phyloP scores from a whole-genome alignment of 2,113 vertebrate genomes.

The Siniperca knerii region DNA sequence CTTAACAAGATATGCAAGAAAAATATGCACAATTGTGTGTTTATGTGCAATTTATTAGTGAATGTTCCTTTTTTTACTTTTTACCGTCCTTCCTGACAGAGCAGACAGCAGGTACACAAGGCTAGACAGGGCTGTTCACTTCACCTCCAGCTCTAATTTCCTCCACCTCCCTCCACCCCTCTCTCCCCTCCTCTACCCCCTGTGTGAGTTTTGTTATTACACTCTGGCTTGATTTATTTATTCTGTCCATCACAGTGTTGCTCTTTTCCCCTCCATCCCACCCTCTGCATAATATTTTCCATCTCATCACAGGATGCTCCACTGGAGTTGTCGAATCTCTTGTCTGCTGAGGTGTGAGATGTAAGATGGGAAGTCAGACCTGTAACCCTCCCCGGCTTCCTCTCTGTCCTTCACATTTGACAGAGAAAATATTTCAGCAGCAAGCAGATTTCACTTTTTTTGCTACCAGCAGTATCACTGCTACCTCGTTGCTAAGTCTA shows the following conservation, averaged over 20 bases:
- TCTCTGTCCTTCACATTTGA: conserved; percentile 37
- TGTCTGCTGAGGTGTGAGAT: conserved; percentile 32
- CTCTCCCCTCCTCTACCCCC: conserved; percentile 13
- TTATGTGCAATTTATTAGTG: neutral
- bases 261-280: neutral
- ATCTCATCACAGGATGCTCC: conserved; percentile 39
- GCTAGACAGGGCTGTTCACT: neutral
- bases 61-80: neutral
- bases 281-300: conserved; percentile 39
- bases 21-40: neutral
- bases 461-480: neutral
- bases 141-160: conserved; percentile 27
- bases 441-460: too few species aligned
- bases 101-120: conserved; percentile 12
- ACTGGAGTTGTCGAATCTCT: conserved; percentile 34
- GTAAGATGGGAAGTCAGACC: conserved; percentile 15
- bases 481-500: neutral
- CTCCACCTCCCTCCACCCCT: neutral
- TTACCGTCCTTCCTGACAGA: neutral
- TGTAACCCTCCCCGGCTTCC: neutral
- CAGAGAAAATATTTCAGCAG: neutral
- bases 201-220: conserved; percentile 28
- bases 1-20: neutral
- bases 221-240: conserved; percentile 48
- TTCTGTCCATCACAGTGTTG: conserved; percentile 48